These are phyloP conservation scores for Platynereis dumerilii DNA, from an alignment of 2,888 invertebrate genomes.

Conservation along the genomic window DNA sequence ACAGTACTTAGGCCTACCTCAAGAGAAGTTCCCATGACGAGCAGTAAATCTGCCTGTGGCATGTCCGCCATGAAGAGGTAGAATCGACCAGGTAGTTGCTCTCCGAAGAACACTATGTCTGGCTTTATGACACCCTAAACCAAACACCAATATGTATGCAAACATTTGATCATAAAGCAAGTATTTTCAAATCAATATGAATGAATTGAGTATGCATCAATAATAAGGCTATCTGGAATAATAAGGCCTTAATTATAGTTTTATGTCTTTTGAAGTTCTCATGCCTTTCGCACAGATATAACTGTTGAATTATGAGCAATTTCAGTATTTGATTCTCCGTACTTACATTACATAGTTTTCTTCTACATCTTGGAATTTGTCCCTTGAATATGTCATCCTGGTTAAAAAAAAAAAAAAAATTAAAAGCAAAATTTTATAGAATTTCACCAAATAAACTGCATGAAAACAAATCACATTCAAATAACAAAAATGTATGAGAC, in stretches of 20 bases:
- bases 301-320: too few relatives aligned
- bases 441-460: too few relatives aligned
- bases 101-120: constrained; percentile 42
- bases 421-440: too few relatives aligned
- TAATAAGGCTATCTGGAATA: too few relatives aligned
- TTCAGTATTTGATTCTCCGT: too few relatives aligned
- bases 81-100: constrained; percentile 34
- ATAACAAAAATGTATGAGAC: too few relatives aligned
- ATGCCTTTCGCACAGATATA: too few relatives aligned
- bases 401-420: constrained; percentile 5
- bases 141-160: too few relatives aligned
- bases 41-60: constrained; percentile 34
- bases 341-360: constrained; percentile 3
- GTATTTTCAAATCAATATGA: background rate
- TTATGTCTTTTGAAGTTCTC: too few relatives aligned
- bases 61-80: constrained; percentile 30
- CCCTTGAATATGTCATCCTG: constrained; percentile 22
- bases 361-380: constrained; percentile 15
- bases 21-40: constrained; percentile 40
- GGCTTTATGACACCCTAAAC: constrained; percentile 40
- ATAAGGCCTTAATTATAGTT: too few relatives aligned
- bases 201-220: background rate
- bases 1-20: too few relatives aligned
- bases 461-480: too few relatives aligned
- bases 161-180: background rate